These are phyloP conservation scores for Diuraphis noxia DNA, from an alignment of 1,140 invertebrate species.

Conservation along the genomic window DNA sequence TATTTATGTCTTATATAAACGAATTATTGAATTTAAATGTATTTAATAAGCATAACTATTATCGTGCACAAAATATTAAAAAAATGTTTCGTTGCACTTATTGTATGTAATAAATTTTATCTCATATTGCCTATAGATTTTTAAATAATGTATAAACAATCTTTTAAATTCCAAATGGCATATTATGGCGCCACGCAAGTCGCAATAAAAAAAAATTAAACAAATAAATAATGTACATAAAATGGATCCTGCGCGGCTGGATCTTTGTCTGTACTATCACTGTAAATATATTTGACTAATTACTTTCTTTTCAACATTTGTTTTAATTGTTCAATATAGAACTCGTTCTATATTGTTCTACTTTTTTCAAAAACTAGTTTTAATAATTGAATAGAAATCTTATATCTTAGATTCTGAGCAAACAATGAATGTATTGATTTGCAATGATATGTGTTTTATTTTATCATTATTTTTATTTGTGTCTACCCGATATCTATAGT, in stretches of 20 bases:
- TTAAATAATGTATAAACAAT: neutral
- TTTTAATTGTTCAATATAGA: neutral
- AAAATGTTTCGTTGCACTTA: too few species aligned
- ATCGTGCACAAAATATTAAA: neutral
- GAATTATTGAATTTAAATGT: neutral
- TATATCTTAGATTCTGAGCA: too few species aligned
- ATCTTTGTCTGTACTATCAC: neutral
- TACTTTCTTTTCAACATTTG: slow-evolving; percentile 16
- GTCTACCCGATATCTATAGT: too few species aligned
- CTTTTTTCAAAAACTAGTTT: neutral
- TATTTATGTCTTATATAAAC: neutral
- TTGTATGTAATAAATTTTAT: neutral
- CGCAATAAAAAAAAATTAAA: neutral
- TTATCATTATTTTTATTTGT: too few species aligned
- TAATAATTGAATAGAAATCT: neutral
- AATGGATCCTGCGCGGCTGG: too few species aligned
- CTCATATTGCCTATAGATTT: neutral
- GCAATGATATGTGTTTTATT: too few species aligned
- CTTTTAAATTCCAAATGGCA: neutral
- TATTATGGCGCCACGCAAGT: neutral
- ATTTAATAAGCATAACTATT: neutral
- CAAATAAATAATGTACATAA: too few species aligned
- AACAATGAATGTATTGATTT: too few species aligned
- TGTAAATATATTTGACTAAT: neutral
- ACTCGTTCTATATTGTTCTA: neutral